Conservation (phyloP, 2,113 vertebrate genomes). For the Hemicordylus capensis region DNA sequence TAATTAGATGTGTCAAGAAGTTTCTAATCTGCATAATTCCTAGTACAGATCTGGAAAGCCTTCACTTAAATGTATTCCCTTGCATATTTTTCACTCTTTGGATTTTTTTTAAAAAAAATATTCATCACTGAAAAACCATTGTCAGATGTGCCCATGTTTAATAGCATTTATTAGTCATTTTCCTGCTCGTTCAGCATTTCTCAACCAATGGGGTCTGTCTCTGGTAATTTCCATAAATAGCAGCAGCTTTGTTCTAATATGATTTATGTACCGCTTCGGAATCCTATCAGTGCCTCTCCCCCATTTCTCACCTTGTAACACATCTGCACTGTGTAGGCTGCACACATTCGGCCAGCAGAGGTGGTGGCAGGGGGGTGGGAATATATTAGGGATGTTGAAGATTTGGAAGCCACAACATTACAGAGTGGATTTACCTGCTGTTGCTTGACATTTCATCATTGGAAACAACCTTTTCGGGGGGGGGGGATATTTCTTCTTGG, state of each 20-base stretch:
- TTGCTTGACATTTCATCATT: background rate
- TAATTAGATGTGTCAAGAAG: background rate
- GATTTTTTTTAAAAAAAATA: background rate
- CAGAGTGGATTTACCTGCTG: background rate
- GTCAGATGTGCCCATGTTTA: constrained; percentile 1
- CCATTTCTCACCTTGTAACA: background rate
- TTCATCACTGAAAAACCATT: background rate
- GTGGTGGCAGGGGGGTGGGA: background rate
- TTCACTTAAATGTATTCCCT: background rate
- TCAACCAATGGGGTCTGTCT: background rate
- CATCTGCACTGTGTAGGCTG: background rate
- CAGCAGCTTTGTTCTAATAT: background rate
- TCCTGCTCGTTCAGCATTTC: background rate
- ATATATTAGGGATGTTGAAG: background rate
- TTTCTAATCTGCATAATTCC: background rate
- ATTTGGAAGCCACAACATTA: background rate
- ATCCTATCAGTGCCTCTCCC: background rate
- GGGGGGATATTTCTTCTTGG: background rate
- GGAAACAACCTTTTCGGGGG: background rate
- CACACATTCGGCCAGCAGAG: background rate
- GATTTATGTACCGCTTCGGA: background rate
- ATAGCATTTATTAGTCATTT: constrained; percentile 7
- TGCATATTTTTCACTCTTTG: background rate
- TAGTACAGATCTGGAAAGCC: background rate
- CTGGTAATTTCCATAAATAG: background rate